Percentiles rank a stretch among this genome's conserved stretches.
phyloP scores from a whole-genome alignment of 2,888 invertebrate species.

The Terebella lapidaria region DNA sequence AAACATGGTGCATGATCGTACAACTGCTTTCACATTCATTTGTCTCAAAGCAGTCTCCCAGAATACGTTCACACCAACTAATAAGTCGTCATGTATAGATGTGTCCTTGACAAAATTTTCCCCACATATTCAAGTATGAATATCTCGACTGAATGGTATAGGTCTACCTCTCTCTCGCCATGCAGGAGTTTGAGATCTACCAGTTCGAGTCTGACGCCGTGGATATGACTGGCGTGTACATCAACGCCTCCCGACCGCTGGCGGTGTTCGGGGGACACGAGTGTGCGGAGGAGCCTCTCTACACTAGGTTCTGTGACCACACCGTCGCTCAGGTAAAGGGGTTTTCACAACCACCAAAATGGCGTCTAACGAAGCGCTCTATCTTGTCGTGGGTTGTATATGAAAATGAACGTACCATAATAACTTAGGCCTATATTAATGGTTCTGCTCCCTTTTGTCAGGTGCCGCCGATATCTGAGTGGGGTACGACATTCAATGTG shows the following conservation, averaged over 20 bases:
- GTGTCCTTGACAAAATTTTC: neutral
- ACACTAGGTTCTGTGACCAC: slow-evolving; percentile 8
- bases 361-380: no score
- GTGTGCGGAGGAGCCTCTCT: slow-evolving; percentile 6
- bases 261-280: slow-evolving; percentile 13
- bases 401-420: no score
- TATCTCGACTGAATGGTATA: no score
- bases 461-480: slow-evolving; percentile 9
- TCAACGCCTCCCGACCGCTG: slow-evolving; percentile 13
- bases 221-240: slow-evolving; percentile 12
- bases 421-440: no score
- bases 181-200: slow-evolving; percentile 2
- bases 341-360: no score
- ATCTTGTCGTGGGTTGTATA: no score
- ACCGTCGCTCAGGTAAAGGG: neutral
- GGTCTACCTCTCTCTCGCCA: no score
- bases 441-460: slow-evolving; percentile 5
- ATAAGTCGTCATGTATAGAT: neutral
- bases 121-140: no score
- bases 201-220: neutral
- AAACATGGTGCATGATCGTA: neutral
- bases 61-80: no score
- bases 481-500: slow-evolving; percentile 8
- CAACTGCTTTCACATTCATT: no score
- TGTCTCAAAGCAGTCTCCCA: no score